Base-by-base conservation (phyloP, 2,888 invertebrate genomes). In the Calliphora vomitoria region DNA sequence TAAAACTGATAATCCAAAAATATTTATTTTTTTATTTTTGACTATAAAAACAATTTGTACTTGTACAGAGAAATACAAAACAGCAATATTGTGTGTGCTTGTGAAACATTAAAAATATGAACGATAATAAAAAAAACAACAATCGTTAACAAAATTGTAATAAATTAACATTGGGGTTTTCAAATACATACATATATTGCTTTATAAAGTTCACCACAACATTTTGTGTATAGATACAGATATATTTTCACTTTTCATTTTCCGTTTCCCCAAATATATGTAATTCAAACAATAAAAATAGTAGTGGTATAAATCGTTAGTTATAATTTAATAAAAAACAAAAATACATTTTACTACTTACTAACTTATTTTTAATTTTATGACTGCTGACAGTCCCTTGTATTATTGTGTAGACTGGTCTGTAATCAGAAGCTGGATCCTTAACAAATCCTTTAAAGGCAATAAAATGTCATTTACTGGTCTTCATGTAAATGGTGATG, bases 1-100 rank as follows among this genome's bases (percentile, higher is more conserved):
- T 60, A 60, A 80, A 69, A 79, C 66, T 60, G 60, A 69, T 80
- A 69, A 80, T 80, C 79, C 50, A 13, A 47, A 80, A 69, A 58
- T 69, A 18, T 80, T 60, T 18, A 8, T 41, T 41, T 41, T 13
- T 8, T 53, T 25, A 25, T 25, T 25, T 76, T 55, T 76, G 76
- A 15, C 50, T 41, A 68, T 47, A 58, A 79, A 44, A 71, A 60
- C 69, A 69, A 80, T 69, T 71, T 80, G 4, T 76, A 38, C 44
- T 53, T 64, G 35, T 53, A 53, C n/a, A 50, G 38, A 53, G 44
- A 11, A 44, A 44, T 8, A 64, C 53, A 38, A 53, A 53, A 76
- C 31, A 53, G 53, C 31, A 31, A n/a, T 60, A 31, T n/a, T 44
- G 41, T 74, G 58, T 74, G 74, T 44, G 55, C 20, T 55, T 38